phyloP scores from a whole-genome alignment of 2,888 invertebrate species.

The Cheilosia variabilis region DNA sequence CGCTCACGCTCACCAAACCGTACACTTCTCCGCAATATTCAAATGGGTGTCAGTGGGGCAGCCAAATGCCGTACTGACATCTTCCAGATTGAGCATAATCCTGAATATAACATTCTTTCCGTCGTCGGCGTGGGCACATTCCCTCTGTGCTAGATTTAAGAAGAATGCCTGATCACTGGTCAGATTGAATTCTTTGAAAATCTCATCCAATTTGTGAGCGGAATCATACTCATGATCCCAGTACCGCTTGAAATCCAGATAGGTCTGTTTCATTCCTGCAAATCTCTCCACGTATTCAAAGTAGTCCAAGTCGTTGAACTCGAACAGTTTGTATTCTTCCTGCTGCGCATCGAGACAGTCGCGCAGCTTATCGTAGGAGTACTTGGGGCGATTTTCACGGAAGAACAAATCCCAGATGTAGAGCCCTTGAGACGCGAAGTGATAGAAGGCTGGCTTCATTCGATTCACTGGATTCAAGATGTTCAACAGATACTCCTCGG shows the following conservation, averaged over 20 bases:
- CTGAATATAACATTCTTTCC: slow-evolving; percentile 68
- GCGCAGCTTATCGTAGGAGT: slow-evolving; percentile 56
- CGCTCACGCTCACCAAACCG: slow-evolving; percentile 57
- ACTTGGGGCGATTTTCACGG: slow-evolving; percentile 65
- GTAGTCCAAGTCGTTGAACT: slow-evolving; percentile 66
- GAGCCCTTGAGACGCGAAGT: slow-evolving; percentile 67
- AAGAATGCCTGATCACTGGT: slow-evolving; percentile 68
- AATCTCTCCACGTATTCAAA: slow-evolving; percentile 65
- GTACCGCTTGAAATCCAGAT: slow-evolving; percentile 44
- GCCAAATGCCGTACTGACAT: slow-evolving; percentile 59
- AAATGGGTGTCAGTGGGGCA: slow-evolving; percentile 53
- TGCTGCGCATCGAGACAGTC: slow-evolving; percentile 60
- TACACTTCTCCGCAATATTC: slow-evolving; percentile 61
- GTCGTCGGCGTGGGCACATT: slow-evolving; percentile 43
- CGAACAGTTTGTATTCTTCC: slow-evolving; percentile 62
- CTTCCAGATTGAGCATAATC: slow-evolving; percentile 64
- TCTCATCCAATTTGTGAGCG: slow-evolving; percentile 26
- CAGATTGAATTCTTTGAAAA: slow-evolving; percentile 59
- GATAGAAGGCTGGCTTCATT: slow-evolving; percentile 62
- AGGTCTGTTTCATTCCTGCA: slow-evolving; percentile 60
- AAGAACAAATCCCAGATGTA: slow-evolving; percentile 68
- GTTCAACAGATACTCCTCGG: slow-evolving; percentile 62
- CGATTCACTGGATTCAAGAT: slow-evolving; percentile 67
- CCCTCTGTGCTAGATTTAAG: slow-evolving; percentile 64
- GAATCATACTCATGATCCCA: slow-evolving; percentile 69